Base-by-base conservation (phyloP, 1,140 invertebrate species). In the Chrysoperla carnea region DNA sequence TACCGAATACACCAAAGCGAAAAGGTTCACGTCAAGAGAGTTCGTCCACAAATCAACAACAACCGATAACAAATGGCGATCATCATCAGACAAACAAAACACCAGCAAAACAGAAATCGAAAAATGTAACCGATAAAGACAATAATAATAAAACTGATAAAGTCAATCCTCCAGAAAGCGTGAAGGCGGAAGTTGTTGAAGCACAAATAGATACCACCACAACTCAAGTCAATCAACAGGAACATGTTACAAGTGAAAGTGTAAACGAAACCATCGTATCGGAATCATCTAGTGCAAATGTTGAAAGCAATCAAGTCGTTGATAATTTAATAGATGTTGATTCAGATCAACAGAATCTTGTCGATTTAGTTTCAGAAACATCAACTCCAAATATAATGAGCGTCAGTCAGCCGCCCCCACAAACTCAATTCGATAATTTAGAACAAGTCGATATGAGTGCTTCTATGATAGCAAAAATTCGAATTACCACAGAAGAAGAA, bases 401-500 rank as follows among this genome's bases (percentile, higher is more conserved):
- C 5, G 17, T 23, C 2, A 23, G 17, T 42, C 41, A 35, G 45
- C 40, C 31, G 15, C 40, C 17, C 31, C 43, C 31, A 40, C 37
- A 45, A 43, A 43, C 40, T 9, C 23, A 36, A 14, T 35, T 11
- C 17, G 17, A 23, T 23, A 42, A 39, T 33, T 39, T 49, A 4
- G 52, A 53, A 44, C 14, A 37, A 14, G 43, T 47, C 14, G 54
- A 61, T 44, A 61, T 61, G 59, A 59, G 17, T 75, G 75, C 76
- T 41, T 84, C 81, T 6, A 78, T 82, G 75, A 76, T 76, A 47
- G 72, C 73, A 1, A 80, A 78, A 45, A 66, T 65, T 11, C 66
- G 76, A 45, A 88, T 90, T 47, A 84, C 79, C 6, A 88, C 85
- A 1, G 86, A 89, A 63, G 85, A 86, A 61, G 78, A 89, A 66